Evolutionary conservation across 2,888 invertebrate genomes (phyloP), one percentile per base, ranked within the genome.

Genomic region (Eristalis arbustorum): DNA sequence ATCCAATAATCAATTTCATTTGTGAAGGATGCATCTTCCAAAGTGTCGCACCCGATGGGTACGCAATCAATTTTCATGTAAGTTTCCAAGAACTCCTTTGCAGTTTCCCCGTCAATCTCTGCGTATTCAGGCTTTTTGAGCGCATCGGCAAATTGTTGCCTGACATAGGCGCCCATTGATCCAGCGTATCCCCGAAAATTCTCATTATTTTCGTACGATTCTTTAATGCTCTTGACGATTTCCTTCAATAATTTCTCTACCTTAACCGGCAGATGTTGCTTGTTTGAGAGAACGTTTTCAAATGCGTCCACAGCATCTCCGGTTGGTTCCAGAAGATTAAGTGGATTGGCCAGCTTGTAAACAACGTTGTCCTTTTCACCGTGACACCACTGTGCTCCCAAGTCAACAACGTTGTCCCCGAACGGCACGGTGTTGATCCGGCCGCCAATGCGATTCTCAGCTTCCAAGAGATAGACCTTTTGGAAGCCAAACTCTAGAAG

Each of bases 11-110:
- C 95, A 0, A 94, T 92, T 64, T 95, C 93, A 0, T 95, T 95
- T 82, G 93, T 93, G 0, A 96, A 93, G 0, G 97, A 96, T 34
- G 96, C 94, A 67, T 95, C 93, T 93, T 94, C 93, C 95, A 97
- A 93, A 89, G 94, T 91, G 92, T 94, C 94, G 89, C 96, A 94
- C 80, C 96, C 94, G 92, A 96, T 94, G 90, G 93, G 90, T 0
- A 93, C 93, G 88, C 91, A 92, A 79, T 93, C 92, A 63, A 91
- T 92, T 64, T 93, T 95, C 80, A 94, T 94, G 89, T 94, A 95
- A 93, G 95, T 96, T 80, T 95, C 94, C 3, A 95, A 91, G 89
- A 95, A 94, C 13, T 94, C 93, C 10, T 92, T 92, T 0, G 94
- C 93, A 85, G 94, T 89, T 63, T 91, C 89, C 13, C 92, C 90